Base-by-base conservation (phyloP, 1,140 invertebrate genomes). In the Potamilus streckersoni region DNA sequence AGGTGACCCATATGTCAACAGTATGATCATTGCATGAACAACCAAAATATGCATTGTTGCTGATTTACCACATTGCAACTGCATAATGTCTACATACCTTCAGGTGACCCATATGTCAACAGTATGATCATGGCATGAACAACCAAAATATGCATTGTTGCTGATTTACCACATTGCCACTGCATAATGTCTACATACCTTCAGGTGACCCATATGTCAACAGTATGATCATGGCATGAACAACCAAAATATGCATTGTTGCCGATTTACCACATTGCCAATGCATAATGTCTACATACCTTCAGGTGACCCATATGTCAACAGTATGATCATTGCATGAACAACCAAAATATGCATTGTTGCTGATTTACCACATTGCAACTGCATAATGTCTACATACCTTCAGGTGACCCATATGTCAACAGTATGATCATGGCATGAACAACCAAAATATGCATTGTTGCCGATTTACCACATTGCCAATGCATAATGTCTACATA, bases 71-170 rank as follows among this genome's bases (percentile, higher is more conserved):
- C 59, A n/a, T n/a, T 88, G 86, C 20, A 84, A 83, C n/a, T n/a
- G n/a, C n/a, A n/a, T n/a, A n/a, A n/a, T n/a, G n/a, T n/a, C 38
- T 8, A 49, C 78, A 78, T 79, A 89, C 88, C 84, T 66, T 83
- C 78, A 62, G 88, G 87, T 23, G 85, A 83, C 49, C 91, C 88
- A 80, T 89, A 96, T 2, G 96, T 97, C 1, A 98, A 89, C 1
- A 98, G 90, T 82, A 98, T 97, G n/a, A 98, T 94, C 89, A 97
- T 96, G 3, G 97, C 96, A 86, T 98, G 96, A 57, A 98, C 95
- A 0, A 98, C 94, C 16, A 56, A 69, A 27, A 69, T 49, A 15
- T 59, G 23, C 38, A 74, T 16, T 14, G 20, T 61, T 15, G 31
- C 19, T 15, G 55, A 77, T 76, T 79, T 77, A 89, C 88, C 84